Evolutionary conservation across 2,113 vertebrate genomes (phyloP).

Genomic region (Cavia porcellus): DNA sequence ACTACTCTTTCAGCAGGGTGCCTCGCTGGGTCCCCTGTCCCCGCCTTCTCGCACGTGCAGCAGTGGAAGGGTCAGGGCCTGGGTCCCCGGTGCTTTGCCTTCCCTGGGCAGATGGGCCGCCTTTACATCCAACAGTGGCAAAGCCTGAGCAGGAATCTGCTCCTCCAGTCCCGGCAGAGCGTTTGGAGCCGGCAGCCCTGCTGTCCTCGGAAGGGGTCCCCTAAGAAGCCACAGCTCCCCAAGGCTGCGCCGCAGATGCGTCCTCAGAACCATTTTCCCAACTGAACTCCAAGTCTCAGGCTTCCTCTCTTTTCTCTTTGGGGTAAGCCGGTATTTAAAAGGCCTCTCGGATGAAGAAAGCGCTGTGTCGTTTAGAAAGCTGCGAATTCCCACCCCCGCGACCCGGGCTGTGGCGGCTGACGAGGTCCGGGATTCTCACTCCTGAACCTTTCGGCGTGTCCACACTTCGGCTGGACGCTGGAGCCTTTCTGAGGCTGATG

Average conservation of each 20-base stretch:
- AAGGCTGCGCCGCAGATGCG: neutral
- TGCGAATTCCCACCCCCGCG: neutral
- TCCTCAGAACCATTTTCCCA: constrained; percentile 18
- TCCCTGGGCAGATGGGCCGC: neutral
- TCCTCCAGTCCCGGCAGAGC: neutral
- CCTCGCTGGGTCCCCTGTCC: too few species aligned
- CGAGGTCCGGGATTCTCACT: neutral
- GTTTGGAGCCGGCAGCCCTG: fast-evolving
- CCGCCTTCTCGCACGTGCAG: neutral
- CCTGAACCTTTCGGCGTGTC: neutral
- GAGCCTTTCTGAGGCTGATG: neutral
- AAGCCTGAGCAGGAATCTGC: neutral
- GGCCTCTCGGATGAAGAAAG: neutral
- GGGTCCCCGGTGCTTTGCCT: neutral
- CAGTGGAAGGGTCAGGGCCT: neutral
- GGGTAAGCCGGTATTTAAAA: constrained; percentile 19
- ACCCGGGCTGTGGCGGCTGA: fast-evolving
- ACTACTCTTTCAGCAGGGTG: neutral
- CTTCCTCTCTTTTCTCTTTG: neutral
- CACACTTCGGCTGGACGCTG: fast-evolving
- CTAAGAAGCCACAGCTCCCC: fast-evolving
- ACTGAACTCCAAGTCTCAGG: neutral
- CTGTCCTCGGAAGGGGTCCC: fast-evolving
- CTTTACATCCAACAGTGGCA: neutral
- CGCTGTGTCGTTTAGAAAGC: neutral